Evolutionary conservation across 2,113 vertebrate genomes (phyloP).

Genomic region (Heliornis fulica): DNA sequence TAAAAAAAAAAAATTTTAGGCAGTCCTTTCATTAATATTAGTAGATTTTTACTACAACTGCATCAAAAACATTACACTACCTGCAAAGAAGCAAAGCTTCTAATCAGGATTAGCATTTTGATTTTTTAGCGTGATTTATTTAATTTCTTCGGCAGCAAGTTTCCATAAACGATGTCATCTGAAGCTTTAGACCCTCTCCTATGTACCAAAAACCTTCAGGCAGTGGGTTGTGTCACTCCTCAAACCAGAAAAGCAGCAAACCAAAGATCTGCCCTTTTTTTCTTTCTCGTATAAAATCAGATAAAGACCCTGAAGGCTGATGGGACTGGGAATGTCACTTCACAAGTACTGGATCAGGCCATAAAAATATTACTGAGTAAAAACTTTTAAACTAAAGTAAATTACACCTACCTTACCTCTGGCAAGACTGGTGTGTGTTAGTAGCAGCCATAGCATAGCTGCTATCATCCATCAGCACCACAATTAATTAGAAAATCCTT

Average conservation of each 20-base stretch:
- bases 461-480: not conserved
- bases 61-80: not conserved
- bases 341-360: not conserved
- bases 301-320: not conserved
- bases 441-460: not conserved
- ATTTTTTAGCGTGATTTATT: not conserved
- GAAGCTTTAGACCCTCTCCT: not conserved
- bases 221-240: rapidly evolving
- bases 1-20: not conserved
- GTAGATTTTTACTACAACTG: not conserved
- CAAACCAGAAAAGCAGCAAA: not conserved
- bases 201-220: not conserved
- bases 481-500: slow-evolving; percentile 32
- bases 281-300: not conserved
- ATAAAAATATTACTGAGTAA: not conserved
- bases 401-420: not conserved
- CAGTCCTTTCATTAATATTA: not conserved
- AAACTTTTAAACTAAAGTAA: not conserved
- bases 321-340: not conserved
- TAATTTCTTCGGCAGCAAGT: not conserved
- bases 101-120: not conserved
- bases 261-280: not conserved
- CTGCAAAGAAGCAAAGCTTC: not conserved
- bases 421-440: not conserved
- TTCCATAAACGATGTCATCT: not conserved